A percentile compares a stretch with the other conserved stretches of the same genome.
These are phyloP conservation scores for Microdon myrmicae DNA, from an alignment of 2,888 invertebrate species.

Conservation along the genomic window DNA sequence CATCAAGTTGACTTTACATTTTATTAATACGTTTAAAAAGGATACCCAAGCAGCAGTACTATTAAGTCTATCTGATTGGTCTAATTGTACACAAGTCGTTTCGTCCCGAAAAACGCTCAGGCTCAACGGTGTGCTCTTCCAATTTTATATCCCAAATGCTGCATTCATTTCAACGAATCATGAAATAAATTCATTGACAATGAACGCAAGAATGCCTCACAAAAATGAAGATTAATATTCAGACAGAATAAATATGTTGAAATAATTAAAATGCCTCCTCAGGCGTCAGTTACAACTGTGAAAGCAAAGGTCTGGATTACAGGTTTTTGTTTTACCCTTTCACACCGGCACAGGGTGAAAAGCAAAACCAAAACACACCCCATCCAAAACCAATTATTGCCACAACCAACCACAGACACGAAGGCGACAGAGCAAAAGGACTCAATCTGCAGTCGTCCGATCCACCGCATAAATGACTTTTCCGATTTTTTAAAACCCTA, in stretches of 20 bases:
- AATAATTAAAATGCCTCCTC: conserved; percentile 41
- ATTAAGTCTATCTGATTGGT: too few species aligned
- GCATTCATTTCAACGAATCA: conserved; percentile 22
- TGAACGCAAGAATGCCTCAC: conserved; percentile 20
- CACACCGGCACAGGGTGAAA: conserved; percentile 1
- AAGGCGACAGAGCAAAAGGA: conserved; percentile 9
- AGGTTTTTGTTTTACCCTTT: not conserved
- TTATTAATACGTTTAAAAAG: too few species aligned
- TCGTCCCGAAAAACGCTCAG: too few species aligned
- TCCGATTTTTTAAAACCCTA: too few species aligned
- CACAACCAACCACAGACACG: conserved; percentile 23
- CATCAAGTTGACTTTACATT: too few species aligned
- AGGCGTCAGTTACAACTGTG: conserved; percentile 26
- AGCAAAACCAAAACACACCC: conserved; percentile 3
- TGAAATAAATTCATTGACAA: conserved; percentile 25
- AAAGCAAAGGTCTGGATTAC: conserved; percentile 29
- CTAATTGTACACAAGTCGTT: too few species aligned
- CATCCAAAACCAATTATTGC: conserved; percentile 13
- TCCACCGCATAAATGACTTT: not conserved
- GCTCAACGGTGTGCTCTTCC: too few species aligned
- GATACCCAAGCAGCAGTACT: too few species aligned
- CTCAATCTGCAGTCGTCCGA: not conserved
- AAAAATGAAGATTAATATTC: conserved; percentile 10
- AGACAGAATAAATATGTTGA: conserved; percentile 1
- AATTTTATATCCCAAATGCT: conserved; percentile 1